Evolutionary conservation across 2,113 vertebrate species (phyloP), one percentile per base, ranked within the genome.

Genomic region (Psophia crepitans): DNA sequence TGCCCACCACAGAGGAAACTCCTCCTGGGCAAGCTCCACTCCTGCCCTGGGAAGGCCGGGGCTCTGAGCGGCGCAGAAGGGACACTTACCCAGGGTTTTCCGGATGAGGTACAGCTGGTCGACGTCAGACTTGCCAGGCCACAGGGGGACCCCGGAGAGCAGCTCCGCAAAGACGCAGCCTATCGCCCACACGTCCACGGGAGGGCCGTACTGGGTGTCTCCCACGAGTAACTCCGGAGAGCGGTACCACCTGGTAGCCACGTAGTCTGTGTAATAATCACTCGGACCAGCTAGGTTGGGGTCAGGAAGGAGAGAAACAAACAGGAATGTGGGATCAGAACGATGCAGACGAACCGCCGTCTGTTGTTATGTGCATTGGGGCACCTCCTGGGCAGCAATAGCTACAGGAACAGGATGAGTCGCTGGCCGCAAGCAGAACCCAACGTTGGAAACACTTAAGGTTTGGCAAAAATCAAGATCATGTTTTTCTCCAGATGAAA

Each of bases 211-310:
- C 95, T 99, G 99, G 0, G 98, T 99, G 97, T 99, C 99, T 12
- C 99, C 99, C 87, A 99, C 99, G 23, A 99, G 97, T 66, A 99
- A 94, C 96, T 99, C 99, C 0, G 99, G 99, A 43, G 98, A 98
- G n/a, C 99, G 98, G 93, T 99, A 99, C 99, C 99, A 99, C 30
- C 99, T 97, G 6, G 99, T 99, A 15, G 99, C 99, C 93, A 99
- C 99, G 2, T 99, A 99, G 96, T 99, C 99, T 0, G 99, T 99
- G 97, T 99, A 99, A 94, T 98, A 99, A 95, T 99, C 99, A 48
- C 98, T 98, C 0, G 99, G 99, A 9, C 99, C 99, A 5, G 99
- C 99, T 99, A 93, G 44, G 28, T 35, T 12, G 41, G 9, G 63
- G 30, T 4, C 66, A 63, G 75, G 76, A 84, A 78, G 84, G 57